A percentile compares a stretch with the other conserved stretches of the same genome.
These are phyloP conservation scores for Mimumesa dahlbomi DNA, from an alignment of 2,888 invertebrate species.

Conservation along the genomic window DNA sequence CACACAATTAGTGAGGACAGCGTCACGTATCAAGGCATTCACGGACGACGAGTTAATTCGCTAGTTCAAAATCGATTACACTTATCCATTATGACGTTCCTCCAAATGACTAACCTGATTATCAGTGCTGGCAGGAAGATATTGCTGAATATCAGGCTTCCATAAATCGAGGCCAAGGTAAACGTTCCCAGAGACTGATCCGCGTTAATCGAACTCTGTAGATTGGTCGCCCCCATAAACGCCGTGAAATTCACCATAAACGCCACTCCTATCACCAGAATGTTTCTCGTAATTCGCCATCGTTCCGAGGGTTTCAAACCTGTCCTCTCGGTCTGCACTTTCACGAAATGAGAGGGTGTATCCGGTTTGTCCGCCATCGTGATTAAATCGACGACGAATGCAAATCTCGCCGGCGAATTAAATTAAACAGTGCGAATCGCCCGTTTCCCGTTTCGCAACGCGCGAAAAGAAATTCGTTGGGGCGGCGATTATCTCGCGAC, in stretches of 20 bases:
- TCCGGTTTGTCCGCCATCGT: slow-evolving; percentile 46
- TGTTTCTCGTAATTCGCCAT: slow-evolving; percentile 91
- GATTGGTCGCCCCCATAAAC: slow-evolving; percentile 91
- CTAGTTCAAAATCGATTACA: too few species aligned
- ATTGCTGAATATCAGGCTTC: slow-evolving; percentile 93
- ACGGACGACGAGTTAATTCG: too few species aligned
- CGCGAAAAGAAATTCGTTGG: too few species aligned
- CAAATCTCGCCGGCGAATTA: neutral
- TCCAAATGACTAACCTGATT: slow-evolving; percentile 88
- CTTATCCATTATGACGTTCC: too few species aligned
- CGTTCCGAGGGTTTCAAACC: slow-evolving; percentile 82
- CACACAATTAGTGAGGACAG: too few species aligned
- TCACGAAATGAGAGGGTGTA: slow-evolving; percentile 60
- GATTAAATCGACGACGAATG: neutral
- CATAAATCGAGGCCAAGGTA: slow-evolving; percentile 92
- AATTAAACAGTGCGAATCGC: too few species aligned
- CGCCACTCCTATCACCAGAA: slow-evolving; percentile 91
- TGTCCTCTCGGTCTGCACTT: slow-evolving; percentile 54
- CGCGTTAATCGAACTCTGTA: slow-evolving; percentile 92
- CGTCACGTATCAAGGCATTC: too few species aligned
- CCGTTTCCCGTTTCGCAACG: too few species aligned
- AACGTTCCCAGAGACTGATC: slow-evolving; percentile 91
- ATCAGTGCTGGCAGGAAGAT: slow-evolving; percentile 92
- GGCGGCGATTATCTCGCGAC: neutral
- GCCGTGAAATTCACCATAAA: slow-evolving; percentile 97